Evolutionary conservation across 2,888 invertebrate genomes (phyloP), one percentile per base, ranked within the genome.

Genomic region (Vanessa cardui): DNA sequence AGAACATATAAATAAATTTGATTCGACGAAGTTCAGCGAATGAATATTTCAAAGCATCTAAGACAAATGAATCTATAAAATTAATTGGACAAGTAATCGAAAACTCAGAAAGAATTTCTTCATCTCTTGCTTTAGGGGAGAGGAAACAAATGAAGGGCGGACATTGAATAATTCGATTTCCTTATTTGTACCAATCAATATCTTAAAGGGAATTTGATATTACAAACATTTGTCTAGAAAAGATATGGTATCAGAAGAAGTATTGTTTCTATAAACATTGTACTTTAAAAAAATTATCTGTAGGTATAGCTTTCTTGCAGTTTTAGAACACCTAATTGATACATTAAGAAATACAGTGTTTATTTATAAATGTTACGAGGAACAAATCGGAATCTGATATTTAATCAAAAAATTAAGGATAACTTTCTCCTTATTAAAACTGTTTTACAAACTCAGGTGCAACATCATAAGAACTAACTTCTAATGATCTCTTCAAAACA

Each of bases 61-160:
- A 91, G 89, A 90, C 89, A 90, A 92, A 92, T 91, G 89, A 89
- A 91, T 90, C 90, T 90, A 92, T 92, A 90, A 92, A 92, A 91
- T 92, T 92, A 92, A 92, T 92, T 92, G 92, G 89, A 90, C 89
- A 89, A 92, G 92, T 92, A 92, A 92, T 92, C 92, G 92, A 92
- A 92, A 92, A 92, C 90, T 92, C 86, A 83, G 90, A 92, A 92
- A 92, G 92, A 92, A 92, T 92, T 92, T 92, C 91, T 91, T 88
- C 90, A 89, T 92, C 88, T 91, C 87, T 74, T 88, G 85, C 78
- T 87, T 80, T 85, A 82, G 92, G 90, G 92, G 91, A 89, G 86
- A 84, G 82, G 84, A 88, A 89, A 92, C 90, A 92, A 92, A 92
- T 92, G 89, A 86, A 86, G 90, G 92, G 92, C 90, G 92, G 92